These are phyloP conservation scores for Emydoidea blandingii DNA, from an alignment of 2,797 vertebrate species.

Conservation along the genomic window DNA sequence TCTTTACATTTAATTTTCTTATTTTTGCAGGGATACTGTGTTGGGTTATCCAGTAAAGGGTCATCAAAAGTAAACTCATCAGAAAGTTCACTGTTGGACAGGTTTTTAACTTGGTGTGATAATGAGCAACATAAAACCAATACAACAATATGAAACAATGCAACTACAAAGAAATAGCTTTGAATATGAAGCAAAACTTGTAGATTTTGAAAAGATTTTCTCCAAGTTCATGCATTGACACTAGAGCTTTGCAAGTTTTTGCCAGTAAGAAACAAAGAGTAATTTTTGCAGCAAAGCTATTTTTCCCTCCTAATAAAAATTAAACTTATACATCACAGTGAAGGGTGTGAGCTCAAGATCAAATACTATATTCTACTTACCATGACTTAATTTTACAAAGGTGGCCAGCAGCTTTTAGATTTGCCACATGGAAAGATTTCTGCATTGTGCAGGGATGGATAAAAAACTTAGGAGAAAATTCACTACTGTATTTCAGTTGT, in stretches of 20 bases:
- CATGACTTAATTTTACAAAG: neutral
- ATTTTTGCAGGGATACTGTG: constrained; percentile 18
- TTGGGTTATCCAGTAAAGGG: constrained; percentile 34
- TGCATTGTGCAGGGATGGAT: neutral
- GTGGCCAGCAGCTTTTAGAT: neutral
- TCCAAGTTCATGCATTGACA: neutral
- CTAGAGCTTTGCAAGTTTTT: neutral
- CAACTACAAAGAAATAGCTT: neutral
- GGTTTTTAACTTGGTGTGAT: constrained; percentile 57
- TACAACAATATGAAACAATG: neutral
- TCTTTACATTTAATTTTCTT: constrained; percentile 33
- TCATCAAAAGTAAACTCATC: constrained; percentile 37
- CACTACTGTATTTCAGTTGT: neutral
- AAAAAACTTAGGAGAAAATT: neutral
- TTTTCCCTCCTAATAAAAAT: constrained; percentile 6
- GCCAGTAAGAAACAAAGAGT: neutral
- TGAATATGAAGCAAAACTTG: constrained; percentile 19
- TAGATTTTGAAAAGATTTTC: constrained; percentile 17
- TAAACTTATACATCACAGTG: neutral
- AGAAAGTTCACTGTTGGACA: constrained; percentile 53
- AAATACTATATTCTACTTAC: neutral
- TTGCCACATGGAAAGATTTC: neutral
- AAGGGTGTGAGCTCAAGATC: neutral
- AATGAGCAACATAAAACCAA: constrained; percentile 30
- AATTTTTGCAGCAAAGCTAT: neutral